Evolutionary conservation across 2,113 vertebrate species (phyloP), one percentile per base, ranked within the genome.

Genomic region (Oryzias celebensis): DNA sequence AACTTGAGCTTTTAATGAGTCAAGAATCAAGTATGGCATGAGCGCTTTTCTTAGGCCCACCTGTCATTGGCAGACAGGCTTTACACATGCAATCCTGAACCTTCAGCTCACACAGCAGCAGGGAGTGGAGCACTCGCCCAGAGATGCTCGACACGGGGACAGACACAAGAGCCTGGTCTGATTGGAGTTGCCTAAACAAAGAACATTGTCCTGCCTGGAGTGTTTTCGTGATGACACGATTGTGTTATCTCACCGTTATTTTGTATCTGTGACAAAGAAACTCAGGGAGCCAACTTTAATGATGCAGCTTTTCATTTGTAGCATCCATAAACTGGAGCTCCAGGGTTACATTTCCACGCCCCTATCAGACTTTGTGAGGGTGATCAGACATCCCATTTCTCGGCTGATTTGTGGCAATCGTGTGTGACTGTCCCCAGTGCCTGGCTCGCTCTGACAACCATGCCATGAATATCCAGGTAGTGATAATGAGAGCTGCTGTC

Each of bases 401-500:
- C 64, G 50, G 73, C 68, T 78, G 84, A 82, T 85, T 87, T 69
- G 78, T 67, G 68, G 65, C 28, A 51, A 80, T 87, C 73, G 44
- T 61, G 76, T 67, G 72, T 52, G 43, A 62, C 70, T 14, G 47
- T 85, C 85, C 84, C 82, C 70, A 23, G 78, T 66, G 77, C 70
- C 80, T 56, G 65, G 74, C 55, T 85, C 62, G 73, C 84, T 80
- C 85, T 79, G 85, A 86, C 87, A 87, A 86, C 88, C 83, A 58
- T 83, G 87, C 83, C 79, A 79, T 82, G 83, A 85, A 92, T 83
- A 89, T 83, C 85, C 84, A 88, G 87, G 87, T 88, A 79, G 78
- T 76, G 84, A 85, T 91, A 91, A 91, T 91, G 85, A 91, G 88
- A 86, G 80, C 51, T 50, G 73, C 87, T 89, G 88, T 90, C 87